A percentile compares a stretch with the other conserved stretches of the same genome.
Evolutionary conservation across 2,888 invertebrate species (phyloP).

Genomic region (Apamea crenata): DNA sequence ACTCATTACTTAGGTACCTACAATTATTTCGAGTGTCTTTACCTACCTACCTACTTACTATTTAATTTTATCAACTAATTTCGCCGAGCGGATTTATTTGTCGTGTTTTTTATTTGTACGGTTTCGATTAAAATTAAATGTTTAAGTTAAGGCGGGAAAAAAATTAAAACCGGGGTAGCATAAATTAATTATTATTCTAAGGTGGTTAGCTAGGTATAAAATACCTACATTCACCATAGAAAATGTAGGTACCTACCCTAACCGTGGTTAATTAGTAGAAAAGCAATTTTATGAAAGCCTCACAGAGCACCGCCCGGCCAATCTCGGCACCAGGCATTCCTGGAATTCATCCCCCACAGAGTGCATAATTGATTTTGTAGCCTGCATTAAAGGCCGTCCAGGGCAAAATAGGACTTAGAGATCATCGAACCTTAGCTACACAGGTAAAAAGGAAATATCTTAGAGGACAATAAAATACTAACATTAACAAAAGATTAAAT

Average conservation of each 20-base stretch:
- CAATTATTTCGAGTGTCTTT: neutral
- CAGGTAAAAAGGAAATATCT: neutral
- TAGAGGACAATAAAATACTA: neutral
- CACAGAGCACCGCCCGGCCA: neutral
- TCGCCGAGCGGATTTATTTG: slow-evolving; percentile 1
- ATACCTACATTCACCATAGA: neutral
- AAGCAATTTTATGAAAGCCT: slow-evolving; percentile 1
- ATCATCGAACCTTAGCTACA: slow-evolving; percentile 40
- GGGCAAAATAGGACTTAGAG: slow-evolving; percentile 59
- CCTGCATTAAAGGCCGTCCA: slow-evolving; percentile 41
- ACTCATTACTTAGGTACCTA: neutral
- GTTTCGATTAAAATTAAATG: neutral
- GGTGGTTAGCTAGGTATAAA: neutral
- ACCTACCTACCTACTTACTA: neutral
- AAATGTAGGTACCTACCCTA: neutral
- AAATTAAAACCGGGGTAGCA: neutral
- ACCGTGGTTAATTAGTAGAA: neutral
- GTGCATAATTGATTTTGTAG: slow-evolving; percentile 47
- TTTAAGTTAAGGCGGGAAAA: neutral
- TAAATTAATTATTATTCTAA: neutral
- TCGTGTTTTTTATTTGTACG: too few species aligned
- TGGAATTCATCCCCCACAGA: slow-evolving; percentile 19
- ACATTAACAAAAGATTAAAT: slow-evolving; percentile 7
- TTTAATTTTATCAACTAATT: neutral
- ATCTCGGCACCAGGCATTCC: neutral